Percentiles rank a stretch among this genome's conserved stretches.
phyloP scores from a whole-genome alignment of 92 coral and sea anemone species.

The Pocillopora grandis region DNA sequence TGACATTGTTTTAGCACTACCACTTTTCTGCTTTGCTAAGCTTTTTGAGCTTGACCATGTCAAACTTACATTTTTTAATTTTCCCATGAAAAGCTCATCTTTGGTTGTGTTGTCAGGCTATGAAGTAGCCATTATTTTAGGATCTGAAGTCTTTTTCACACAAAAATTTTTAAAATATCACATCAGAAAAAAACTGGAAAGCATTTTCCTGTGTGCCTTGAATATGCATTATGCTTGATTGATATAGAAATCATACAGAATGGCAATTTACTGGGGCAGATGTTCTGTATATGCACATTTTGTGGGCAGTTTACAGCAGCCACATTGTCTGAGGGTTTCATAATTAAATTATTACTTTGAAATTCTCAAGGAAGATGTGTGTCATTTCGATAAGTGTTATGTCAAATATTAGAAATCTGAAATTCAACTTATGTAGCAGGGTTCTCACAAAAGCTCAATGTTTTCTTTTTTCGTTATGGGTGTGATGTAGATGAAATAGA shows the following conservation, averaged over 20 bases:
- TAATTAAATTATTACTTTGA: neutral
- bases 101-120: neutral
- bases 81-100: neutral
- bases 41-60: too few species aligned
- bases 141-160: neutral
- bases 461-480: too few species aligned
- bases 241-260: neutral
- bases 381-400: neutral
- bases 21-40: too few species aligned
- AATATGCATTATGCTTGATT: slow-evolving; percentile 5
- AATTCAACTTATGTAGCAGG: too few species aligned
- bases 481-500: too few species aligned
- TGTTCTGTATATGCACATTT: neutral
- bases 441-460: too few species aligned
- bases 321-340: slow-evolving; percentile 28
- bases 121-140: neutral
- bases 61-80: too few species aligned
- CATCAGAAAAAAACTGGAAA: neutral
- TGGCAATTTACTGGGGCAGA: neutral
- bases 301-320: slow-evolving; percentile 4
- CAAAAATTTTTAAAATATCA: neutral
- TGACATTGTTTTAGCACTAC: too few species aligned
- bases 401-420: neutral
- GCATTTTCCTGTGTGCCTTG: neutral
- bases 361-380: neutral